phyloP scores from a whole-genome alignment of 2,113 vertebrate species.

The Vimba vimba region DNA sequence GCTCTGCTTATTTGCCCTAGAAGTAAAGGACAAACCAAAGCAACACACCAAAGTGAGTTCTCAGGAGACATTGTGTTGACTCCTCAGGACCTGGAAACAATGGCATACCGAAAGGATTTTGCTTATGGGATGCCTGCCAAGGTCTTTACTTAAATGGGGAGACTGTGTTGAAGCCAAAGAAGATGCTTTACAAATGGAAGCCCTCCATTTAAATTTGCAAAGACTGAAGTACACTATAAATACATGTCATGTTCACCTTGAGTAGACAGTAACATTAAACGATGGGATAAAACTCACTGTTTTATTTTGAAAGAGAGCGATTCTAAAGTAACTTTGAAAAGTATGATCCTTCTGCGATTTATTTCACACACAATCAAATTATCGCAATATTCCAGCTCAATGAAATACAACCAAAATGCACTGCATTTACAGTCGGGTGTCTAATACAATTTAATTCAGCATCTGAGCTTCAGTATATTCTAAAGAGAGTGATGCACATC shows the following conservation, averaged over 20 bases:
- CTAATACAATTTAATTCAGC: neutral
- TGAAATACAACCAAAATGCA: neutral
- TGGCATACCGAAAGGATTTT: slow-evolving; percentile 49
- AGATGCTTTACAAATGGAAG: slow-evolving; percentile 45
- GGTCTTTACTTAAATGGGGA: slow-evolving; percentile 51
- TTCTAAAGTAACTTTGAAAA: slow-evolving; percentile 1
- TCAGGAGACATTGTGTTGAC: slow-evolving; percentile 43
- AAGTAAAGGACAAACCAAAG: slow-evolving; percentile 52
- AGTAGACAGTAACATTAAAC: slow-evolving; percentile 30
- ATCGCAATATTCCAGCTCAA: neutral
- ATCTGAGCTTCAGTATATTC: neutral
- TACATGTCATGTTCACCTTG: slow-evolving; percentile 44
- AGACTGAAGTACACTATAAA: slow-evolving; percentile 42
- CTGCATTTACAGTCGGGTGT: neutral
- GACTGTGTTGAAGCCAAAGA: slow-evolving; percentile 39
- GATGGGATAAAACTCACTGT: slow-evolving; percentile 19
- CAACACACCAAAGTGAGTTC: slow-evolving; percentile 45
- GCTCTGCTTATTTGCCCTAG: slow-evolving; percentile 46
- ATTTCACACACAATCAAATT: slow-evolving; percentile 1
- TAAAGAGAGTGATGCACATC: slow-evolving; percentile 8
- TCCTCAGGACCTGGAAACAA: slow-evolving; percentile 42
- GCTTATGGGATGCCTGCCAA: slow-evolving; percentile 49
- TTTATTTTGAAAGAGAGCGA: neutral
- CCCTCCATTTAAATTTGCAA: slow-evolving; percentile 47
- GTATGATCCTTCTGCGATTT: neutral